Evolutionary conservation across 2,797 vertebrate species (phyloP).

Genomic region (Rhinichthys osculus): DNA sequence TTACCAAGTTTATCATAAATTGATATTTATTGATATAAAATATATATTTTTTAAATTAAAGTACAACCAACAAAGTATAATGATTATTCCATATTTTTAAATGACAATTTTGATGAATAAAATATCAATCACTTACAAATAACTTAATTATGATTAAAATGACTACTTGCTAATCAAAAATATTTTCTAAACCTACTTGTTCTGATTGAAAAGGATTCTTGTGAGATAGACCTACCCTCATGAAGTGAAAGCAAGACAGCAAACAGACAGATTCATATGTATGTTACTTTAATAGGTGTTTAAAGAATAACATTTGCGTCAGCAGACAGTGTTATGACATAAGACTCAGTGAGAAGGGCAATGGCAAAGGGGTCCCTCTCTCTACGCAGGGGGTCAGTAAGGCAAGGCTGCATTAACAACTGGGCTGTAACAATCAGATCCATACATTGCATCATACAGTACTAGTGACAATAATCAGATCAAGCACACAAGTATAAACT

Average conservation of each 20-base stretch:
- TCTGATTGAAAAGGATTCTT: not conserved
- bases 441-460: conserved; percentile 74
- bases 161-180: not conserved
- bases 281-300: conserved; percentile 85
- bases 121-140: too few relatives aligned
- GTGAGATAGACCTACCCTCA: not conserved
- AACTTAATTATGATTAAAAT: too few relatives aligned
- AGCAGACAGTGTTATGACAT: conserved; percentile 87
- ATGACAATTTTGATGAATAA: too few relatives aligned
- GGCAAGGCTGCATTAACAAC: conserved; percentile 84
- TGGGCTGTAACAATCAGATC: conserved; percentile 79
- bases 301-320: conserved; percentile 82
- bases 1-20: too few relatives aligned
- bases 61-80: too few relatives aligned
- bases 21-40: too few relatives aligned
- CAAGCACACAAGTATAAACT: conserved; percentile 75
- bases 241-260: conserved; percentile 19
- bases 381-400: conserved; percentile 82
- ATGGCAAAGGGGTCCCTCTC: conserved; percentile 78
- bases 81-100: too few relatives aligned
- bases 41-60: too few relatives aligned
- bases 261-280: conserved; percentile 68
- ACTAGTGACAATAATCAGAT: conserved; percentile 77
- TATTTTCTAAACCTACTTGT: not conserved
- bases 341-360: conserved; percentile 69